phyloP scores from a whole-genome alignment of 2,113 vertebrate species.

The Ailuropoda melanoleuca region DNA sequence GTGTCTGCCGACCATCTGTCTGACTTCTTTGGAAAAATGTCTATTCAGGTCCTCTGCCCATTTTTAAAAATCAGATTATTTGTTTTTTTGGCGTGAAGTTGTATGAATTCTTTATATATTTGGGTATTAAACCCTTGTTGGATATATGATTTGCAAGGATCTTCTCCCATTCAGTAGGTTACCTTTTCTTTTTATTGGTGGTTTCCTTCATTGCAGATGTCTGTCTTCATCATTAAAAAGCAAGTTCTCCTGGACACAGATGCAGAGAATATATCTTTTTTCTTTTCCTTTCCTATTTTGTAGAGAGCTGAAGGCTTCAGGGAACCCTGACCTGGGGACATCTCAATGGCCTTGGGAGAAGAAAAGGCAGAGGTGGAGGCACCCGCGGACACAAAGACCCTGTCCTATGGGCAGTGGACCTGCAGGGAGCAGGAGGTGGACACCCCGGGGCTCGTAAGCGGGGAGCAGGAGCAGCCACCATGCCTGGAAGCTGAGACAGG shows the following conservation, averaged over 20 bases:
- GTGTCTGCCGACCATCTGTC: neutral
- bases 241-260: neutral
- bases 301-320: constrained; percentile 63
- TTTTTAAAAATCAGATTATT: neutral
- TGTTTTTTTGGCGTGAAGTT: neutral
- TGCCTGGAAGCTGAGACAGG: constrained; percentile 7
- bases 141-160: neutral
- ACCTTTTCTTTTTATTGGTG: neutral
- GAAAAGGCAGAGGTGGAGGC: constrained; percentile 72
- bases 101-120: neutral
- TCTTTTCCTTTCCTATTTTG: constrained; percentile 31
- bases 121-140: neutral
- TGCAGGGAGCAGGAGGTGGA: constrained; percentile 51
- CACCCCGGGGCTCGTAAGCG: neutral
- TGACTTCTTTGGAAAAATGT: neutral
- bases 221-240: neutral
- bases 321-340: neutral
- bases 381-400: neutral
- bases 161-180: neutral
- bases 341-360: constrained; percentile 81
- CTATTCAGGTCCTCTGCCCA: neutral
- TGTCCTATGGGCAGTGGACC: neutral
- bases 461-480: neutral
- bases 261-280: neutral
- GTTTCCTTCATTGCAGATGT: neutral